Evolutionary conservation across 2,113 vertebrate species (phyloP), one percentile per base, ranked within the genome.

Genomic region (Paratilapia polleni): DNA sequence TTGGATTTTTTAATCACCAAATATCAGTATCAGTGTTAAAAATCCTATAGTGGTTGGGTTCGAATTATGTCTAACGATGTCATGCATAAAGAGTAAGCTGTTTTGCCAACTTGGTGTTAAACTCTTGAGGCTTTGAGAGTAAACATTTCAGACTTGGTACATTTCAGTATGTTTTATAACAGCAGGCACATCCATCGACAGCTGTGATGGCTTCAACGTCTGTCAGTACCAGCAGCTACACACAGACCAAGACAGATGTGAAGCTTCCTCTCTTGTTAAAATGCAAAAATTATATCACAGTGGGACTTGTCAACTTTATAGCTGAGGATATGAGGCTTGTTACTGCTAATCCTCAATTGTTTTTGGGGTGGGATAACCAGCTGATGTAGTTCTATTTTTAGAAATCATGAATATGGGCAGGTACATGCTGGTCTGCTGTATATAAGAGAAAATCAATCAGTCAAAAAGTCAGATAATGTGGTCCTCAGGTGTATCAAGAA

Each of bases 201-300:
- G 47, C 68, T 73, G 68, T 54, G 68, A 73, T 0, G 11, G 34
- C 68, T 34, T 73, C 68, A 73, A 47, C 26, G 4, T 73, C 68
- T 73, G 68, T 73, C 68, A 54, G 4, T 52, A 54, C 17, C 68
- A 73, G 68, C 68, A 73, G 68, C 19, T 54, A 54, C 0, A 11
- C 47, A 9, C 68, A 73, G 68, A 54, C 26, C 17, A 31, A 73
- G 68, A 54, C 68, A 73, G 68, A 73, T 73, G 19, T 73, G 68
- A 54, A 73, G 68, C 11, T 47, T 73, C 47, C 47, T 34, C 68
- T 73, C 47, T 54, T 73, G 68, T 54, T 54, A 52, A 54, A 73
- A 73, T 26, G 6, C 43, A 5, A 73, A 73, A 54, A 34, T 73
- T 31, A 73, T 73, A 19, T 73, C 68, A 54, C 47, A 73, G 47